Evolutionary conservation across 2,888 invertebrate genomes (phyloP).

Genomic region (Drosophila maculinotata): DNA sequence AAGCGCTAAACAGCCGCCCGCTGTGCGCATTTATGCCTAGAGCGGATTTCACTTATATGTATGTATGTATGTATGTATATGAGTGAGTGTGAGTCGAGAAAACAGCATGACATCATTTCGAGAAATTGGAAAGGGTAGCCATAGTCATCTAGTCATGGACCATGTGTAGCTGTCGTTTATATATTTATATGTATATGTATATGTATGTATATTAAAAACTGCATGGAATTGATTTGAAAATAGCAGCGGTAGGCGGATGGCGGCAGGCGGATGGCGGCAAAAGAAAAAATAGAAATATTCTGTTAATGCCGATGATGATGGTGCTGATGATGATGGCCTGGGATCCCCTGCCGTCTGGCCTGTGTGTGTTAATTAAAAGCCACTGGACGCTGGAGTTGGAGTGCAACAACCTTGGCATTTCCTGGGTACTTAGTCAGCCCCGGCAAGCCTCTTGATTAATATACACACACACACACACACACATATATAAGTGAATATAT

Average conservation of each 20-base stretch:
- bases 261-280: constrained; percentile 34
- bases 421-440: constrained; percentile 79
- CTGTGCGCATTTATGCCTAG: constrained; percentile 65
- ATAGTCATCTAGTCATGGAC: constrained; percentile 44
- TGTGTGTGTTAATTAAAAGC: constrained; percentile 79
- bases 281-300: constrained; percentile 66
- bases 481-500: constrained; percentile 1
- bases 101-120: constrained; percentile 77
- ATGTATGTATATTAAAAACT: constrained; percentile 70
- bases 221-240: constrained; percentile 80
- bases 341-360: constrained; percentile 62
- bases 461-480: constrained; percentile 26
- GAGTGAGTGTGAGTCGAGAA: constrained; percentile 24
- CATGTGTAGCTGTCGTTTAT: constrained; percentile 27
- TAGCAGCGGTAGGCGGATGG: constrained; percentile 52
- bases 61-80: constrained; percentile 4
- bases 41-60: constrained; percentile 41
- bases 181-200: no score
- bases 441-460: constrained; percentile 71
- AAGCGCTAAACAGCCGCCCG: constrained; percentile 80
- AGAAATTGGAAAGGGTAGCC: constrained; percentile 69
- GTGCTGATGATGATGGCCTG: constrained; percentile 33
- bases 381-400: constrained; percentile 74
- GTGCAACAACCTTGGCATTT: constrained; percentile 81
- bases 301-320: constrained; percentile 65